Base-by-base conservation (phyloP, 2,113 vertebrate species). In the Oncorhynchus nerka region DNA sequence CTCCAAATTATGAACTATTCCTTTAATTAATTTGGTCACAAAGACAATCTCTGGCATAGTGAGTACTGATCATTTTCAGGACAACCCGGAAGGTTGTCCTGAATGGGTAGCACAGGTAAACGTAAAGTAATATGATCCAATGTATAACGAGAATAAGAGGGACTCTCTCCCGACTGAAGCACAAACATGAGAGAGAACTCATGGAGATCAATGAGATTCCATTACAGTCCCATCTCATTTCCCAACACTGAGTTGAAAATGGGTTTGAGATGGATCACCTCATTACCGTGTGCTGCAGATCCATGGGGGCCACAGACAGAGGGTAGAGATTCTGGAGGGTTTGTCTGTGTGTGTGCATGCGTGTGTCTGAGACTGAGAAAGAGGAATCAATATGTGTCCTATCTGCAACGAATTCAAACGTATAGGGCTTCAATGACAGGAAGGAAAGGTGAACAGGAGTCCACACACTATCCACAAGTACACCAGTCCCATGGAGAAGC, bases 221-320 rank as follows among this genome's bases (percentile, higher is more conserved):
- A 92, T 92, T 93, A 91, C 89, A 86, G 83, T 86, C 88, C 90
- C 86, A 90, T 91, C 89, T 91, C 90, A 92, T 91, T 92, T 92
- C 88, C 90, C 87, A 85, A 75, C 80, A 83, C 90, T 85, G 86
- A 88, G 88, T 90, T 90, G 89, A 83, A 89, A 91, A 91, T 86
- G 84, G 86, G 86, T 86, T 85, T 76, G 88, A 92, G 90, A 92
- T 92, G 90, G 90, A 93, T 92, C 77, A 83, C 76, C 89, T 90
- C 90, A 91, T 91, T 91, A 93, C 86, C 86, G 86, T 89, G 91
- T 89, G 85, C 80, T 79, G 85, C 69, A 7, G 84, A 89, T 88
- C 85, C 73, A 80, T 75, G 22, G 88, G 85, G 88, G 78, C 83
- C 75, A 80, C 55, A 75, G 84, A 79, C 55, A 28, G 20, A 57